Evolutionary conservation across 2,113 vertebrate species (phyloP), one percentile per base, ranked within the genome.

Genomic region (Oophaga pumilio): DNA sequence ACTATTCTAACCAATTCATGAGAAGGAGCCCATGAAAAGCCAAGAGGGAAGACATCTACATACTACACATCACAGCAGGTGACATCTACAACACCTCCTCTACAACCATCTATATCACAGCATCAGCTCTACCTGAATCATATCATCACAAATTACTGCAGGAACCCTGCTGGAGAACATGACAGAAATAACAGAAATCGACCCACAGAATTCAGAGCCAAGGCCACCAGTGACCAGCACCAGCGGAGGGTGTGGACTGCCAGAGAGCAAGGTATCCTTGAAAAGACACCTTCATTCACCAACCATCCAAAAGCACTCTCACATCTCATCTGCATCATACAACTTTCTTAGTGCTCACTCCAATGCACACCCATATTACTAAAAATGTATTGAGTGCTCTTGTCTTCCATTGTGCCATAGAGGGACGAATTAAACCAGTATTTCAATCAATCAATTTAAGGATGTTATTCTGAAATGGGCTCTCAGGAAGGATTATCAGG

Each of bases 131-230:
- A 57, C n/a, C 28, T 62, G 28, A 49, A 43, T 22, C 17, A 85
- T 59, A 73, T 15, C 66, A 28, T 28, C 56, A n/a, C 66, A 57
- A 26, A 50, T 28, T 85, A 57, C 20, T 28, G 17, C 74, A n/a
- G 18, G 24, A 33, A 62, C 28, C 56, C 53, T 24, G 8, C 13
- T 49, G 17, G 78, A 82, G 28, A 87, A 59, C 68, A 87, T 87
- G 86, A 87, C 86, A 14, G 86, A 87, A 64, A 87, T 87, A 50
- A 87, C 86, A 52, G 86, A 87, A 80, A 82, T 74, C 20, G 86
- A 87, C 43, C 86, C 78, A 28, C 86, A 87, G 26, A 87, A 87
- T 82, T 69, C 78, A 12, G 86, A 87, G 56, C 86, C 81, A n/a
- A 57, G 86, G 11, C 64, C 64, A 33, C 77, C 66, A 12, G 86